Evolutionary conservation across 2,113 vertebrate species (phyloP).

Genomic region (Mionectes macconnelli): DNA sequence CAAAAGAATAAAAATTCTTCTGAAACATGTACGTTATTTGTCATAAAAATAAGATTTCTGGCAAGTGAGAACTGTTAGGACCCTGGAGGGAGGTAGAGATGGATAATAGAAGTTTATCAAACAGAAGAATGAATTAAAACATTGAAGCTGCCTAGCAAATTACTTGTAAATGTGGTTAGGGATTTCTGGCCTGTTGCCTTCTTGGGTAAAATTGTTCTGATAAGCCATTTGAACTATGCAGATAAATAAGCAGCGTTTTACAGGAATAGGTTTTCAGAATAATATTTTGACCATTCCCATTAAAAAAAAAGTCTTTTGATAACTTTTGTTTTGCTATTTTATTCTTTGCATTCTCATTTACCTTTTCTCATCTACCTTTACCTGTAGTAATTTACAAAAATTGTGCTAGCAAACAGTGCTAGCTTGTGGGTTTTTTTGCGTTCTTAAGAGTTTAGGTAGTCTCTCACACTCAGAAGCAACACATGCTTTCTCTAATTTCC

Average conservation of each 20-base stretch:
- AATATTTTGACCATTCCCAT: background rate
- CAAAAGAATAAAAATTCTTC: background rate
- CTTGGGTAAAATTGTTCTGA: background rate
- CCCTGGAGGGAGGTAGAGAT: background rate
- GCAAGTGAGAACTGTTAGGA: background rate
- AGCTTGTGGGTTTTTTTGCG: background rate
- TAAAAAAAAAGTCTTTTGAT: background rate
- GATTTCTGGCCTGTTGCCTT: background rate
- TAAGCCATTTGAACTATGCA: background rate
- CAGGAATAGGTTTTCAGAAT: background rate
- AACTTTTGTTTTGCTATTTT: background rate
- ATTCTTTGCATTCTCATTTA: background rate
- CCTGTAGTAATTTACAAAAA: background rate
- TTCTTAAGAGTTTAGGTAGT: background rate
- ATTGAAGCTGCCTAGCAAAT: background rate
- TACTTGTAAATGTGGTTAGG: background rate
- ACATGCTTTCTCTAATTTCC: background rate
- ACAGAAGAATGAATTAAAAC: background rate
- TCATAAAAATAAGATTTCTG: background rate
- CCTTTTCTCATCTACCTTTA: too few relatives aligned
- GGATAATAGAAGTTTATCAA: background rate
- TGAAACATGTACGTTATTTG: background rate
- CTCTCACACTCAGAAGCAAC: background rate
- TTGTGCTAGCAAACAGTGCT: rapidly evolving
- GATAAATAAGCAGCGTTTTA: background rate